Base-by-base conservation (phyloP, 2,888 invertebrate genomes). In the Aphidius colemani region DNA sequence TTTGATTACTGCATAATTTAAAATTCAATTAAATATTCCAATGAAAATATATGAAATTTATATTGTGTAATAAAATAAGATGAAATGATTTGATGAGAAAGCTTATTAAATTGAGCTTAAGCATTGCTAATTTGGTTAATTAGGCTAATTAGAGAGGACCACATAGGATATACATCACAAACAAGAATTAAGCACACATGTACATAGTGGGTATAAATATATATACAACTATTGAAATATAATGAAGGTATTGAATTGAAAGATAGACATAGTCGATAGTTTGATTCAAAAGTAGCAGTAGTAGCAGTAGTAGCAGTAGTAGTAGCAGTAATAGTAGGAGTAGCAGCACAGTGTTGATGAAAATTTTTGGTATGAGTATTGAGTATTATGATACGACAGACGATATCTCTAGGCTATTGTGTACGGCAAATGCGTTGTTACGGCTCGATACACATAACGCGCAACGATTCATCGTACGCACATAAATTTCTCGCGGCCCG, bases 401-500 rank as follows among this genome's bases (percentile, higher is more conserved):
- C 58, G 53, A 58, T 66, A 60, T 61, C 66, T 67, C 63, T 51
- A 51, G 53, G 61, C 63, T 63, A 66, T 66, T 68, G 68, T 66
- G 61, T 62, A 59, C 5, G 30, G 5, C 55, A 18, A 63, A 59
- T 51, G 61, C 53, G 53, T 45, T 64, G 64, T 67, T 67, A 68
- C 64, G 69, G 71, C 69, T 66, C 69, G 71, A 70, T 73, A 69
- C 69, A 69, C 69, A 58, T 64, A 48, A 65, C 63, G 68, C 63
- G 30, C 61, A 67, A 45, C 70, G 69, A 74, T 75, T 74, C 74
- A 74, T 75, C 71, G 71, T 60, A 64, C 68, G 66, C 63, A 68
- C 74, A 75, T 74, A 76, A 75, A 75, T 75, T 73, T 73, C 74
- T 68, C 67, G 59, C 67, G 66, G 67, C 58, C 63, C 64, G 60